Base-by-base conservation (phyloP, 2,797 vertebrate species). In the Enteromius unitaeniatus region DNA sequence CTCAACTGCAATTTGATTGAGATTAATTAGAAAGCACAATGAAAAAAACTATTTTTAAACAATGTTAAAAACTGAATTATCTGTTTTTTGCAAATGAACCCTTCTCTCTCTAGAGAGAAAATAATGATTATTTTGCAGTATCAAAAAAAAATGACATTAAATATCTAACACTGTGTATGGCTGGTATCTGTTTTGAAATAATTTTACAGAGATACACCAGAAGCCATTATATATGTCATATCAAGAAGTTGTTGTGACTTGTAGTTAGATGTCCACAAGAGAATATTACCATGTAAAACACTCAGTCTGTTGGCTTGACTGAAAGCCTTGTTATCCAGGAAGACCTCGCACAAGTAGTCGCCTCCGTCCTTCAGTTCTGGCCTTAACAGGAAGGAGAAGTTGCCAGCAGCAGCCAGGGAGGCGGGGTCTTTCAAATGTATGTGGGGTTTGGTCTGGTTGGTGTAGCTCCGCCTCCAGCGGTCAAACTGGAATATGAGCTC, bases 271-370 rank as follows among this genome's bases (percentile, higher is more conserved):
- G 51, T 23, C 9, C 19, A 49, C 31, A 23, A 65, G 58, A 47
- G 14, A 34, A 37, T 7, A 3, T 80, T 94, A 95, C 95, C 95
- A 87, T 93, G 91, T 73, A 96, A 77, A 37, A 96, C 90, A 5
- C 84, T 95, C 86, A 96, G 86, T 6, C 0, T 15, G 23, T 92
- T 94, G 55, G 26, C 67, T 74, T 91, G 92, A 78, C 83, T 89
- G 87, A 87, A 91, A 40, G 49, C 10, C 0, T 55, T 69, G 68
- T 95, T 89, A 68, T 95, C 87, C 40, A 88, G 72, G 83, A 51
- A 91, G 81, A 96, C 94, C 0, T 94, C 78, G 26, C 95, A 96
- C 45, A 53, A 7, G 85, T 94, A 96, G 47, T 86, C 17, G 11
- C 95, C 95, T 0, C 92, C 92, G 9, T 95, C 89, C 1, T 21